Percentiles rank a stretch among this genome's conserved stretches.
Evolutionary conservation across 2,797 vertebrate species (phyloP).

Genomic region (Champsocephalus gunnari): DNA sequence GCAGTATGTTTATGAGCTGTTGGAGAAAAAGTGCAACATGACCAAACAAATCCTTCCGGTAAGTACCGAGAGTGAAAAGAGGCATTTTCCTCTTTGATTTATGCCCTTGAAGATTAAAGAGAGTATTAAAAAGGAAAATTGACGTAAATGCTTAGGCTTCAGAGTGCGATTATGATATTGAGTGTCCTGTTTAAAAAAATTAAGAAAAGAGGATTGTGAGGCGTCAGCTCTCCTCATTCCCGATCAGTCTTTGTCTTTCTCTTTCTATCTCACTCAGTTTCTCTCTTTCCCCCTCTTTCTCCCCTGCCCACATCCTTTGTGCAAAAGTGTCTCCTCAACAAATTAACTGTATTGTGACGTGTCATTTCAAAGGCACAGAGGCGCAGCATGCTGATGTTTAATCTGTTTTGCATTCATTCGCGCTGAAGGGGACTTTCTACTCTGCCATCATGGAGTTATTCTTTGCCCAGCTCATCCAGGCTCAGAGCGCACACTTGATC

Average conservation of each 20-base stretch:
- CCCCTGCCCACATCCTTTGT: slow-evolving; percentile 72
- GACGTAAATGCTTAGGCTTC: slow-evolving; percentile 74
- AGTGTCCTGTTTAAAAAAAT: slow-evolving; percentile 69
- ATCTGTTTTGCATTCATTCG: slow-evolving; percentile 84
- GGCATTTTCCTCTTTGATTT: slow-evolving; percentile 71
- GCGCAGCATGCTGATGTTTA: slow-evolving; percentile 75
- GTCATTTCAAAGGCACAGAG: slow-evolving; percentile 77
- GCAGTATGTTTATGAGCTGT: slow-evolving; percentile 93
- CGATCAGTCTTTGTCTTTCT: slow-evolving; percentile 66
- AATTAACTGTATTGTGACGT: slow-evolving; percentile 84
- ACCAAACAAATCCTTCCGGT: slow-evolving; percentile 94
- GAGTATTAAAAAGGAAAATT: slow-evolving; percentile 78
- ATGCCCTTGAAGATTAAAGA: slow-evolving; percentile 78
- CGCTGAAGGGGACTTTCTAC: slow-evolving; percentile 75
- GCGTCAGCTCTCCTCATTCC: slow-evolving; percentile 60
- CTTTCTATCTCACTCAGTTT: slow-evolving; percentile 57
- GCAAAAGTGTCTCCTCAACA: slow-evolving; percentile 80
- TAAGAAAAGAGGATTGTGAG: slow-evolving; percentile 57
- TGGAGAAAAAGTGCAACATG: slow-evolving; percentile 95
- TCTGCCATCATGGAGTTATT: slow-evolving; percentile 72
- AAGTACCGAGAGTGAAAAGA: slow-evolving; percentile 83
- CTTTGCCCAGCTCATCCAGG: slow-evolving; percentile 74
- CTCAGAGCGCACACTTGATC: slow-evolving; percentile 75
- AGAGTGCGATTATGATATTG: slow-evolving; percentile 69
- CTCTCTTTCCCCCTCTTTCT: slow-evolving; percentile 58